phyloP scores from a whole-genome alignment of 2,113 vertebrate genomes.

The Anarrhichthys ocellatus region DNA sequence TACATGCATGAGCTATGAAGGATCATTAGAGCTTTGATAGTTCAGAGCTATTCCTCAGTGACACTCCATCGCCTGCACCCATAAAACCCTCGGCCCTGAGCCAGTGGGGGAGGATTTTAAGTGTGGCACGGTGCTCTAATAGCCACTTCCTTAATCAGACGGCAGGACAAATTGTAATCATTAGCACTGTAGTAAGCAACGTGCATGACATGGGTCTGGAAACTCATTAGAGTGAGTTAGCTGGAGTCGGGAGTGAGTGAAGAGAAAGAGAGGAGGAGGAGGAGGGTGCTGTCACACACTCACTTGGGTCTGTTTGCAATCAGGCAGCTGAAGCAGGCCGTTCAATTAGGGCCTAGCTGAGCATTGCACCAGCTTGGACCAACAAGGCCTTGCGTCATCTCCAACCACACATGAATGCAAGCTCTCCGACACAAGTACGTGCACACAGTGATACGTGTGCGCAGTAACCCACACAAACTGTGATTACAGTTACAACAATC shows the following conservation, averaged over 20 bases:
- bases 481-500: constrained; percentile 47
- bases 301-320: constrained; percentile 77
- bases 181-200: constrained; percentile 64
- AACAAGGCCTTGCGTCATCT: constrained; percentile 45
- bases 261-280: background rate
- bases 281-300: constrained; percentile 46
- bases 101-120: constrained; percentile 57
- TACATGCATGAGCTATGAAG: constrained; percentile 66
- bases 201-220: constrained; percentile 56
- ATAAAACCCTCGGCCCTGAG: constrained; percentile 65
- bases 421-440: constrained; percentile 5
- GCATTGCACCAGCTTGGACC: constrained; percentile 24
- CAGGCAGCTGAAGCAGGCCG: constrained; percentile 50
- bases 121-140: constrained; percentile 53
- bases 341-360: constrained; percentile 52
- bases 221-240: constrained; percentile 61
- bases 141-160: constrained; percentile 69
- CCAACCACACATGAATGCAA: constrained; percentile 34
- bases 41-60: constrained; percentile 68
- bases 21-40: constrained; percentile 75
- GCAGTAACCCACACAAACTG: constrained; percentile 46
- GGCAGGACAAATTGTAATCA: constrained; percentile 76
- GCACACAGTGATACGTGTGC: constrained; percentile 12
- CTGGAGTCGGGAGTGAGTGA: constrained; percentile 11
- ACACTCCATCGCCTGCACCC: constrained; percentile 68